Evolutionary conservation across 2,113 vertebrate genomes (phyloP), one percentile per base, ranked within the genome.

Genomic region (Heliornis fulica): DNA sequence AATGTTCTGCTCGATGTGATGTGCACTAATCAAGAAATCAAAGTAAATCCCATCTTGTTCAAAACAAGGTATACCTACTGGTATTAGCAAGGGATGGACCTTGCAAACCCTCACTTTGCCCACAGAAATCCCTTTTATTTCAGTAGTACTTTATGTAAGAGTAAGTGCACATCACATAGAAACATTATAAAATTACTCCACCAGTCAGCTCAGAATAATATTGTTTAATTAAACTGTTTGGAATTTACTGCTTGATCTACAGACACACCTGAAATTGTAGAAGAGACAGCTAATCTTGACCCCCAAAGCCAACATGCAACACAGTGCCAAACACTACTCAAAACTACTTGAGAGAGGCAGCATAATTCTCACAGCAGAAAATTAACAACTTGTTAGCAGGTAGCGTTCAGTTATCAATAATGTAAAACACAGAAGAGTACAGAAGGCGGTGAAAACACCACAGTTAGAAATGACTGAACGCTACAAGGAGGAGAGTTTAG

Each of bases 21-120:
- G 41, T 80, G 22, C 23, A 29, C 46, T 94, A 87, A 95, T 93
- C 41, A 54, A 86, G 54, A 91, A 95, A 96, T 94, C 87, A 91
- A 96, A 93, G 91, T 34, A 94, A 94, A 96, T 87, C 4, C 21
- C 66, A 59, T 83, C 59, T 77, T 77, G 17, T 76, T 85, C 75
- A 85, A 95, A 94, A 69, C 45, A 76, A 87, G 19, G 26, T 36
- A 54, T 8, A 89, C 15, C 34, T 68, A 76, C 10, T 36, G 36
- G 43, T 74, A 72, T 15, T 57, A 87, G n/a, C 25, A 84, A 65
- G n/a, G 31, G 31, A 85, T 41, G 13, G 59, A 83, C 46, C 70
- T 87, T 48, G 57, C 40, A 77, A 66, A 48, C 29, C 8, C 13
- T 13, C 10, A 3, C 26, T 59, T 87, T 50, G 23, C 29, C 40